phyloP scores from a whole-genome alignment of 1,140 invertebrate genomes.

The Heliconius congener region DNA sequence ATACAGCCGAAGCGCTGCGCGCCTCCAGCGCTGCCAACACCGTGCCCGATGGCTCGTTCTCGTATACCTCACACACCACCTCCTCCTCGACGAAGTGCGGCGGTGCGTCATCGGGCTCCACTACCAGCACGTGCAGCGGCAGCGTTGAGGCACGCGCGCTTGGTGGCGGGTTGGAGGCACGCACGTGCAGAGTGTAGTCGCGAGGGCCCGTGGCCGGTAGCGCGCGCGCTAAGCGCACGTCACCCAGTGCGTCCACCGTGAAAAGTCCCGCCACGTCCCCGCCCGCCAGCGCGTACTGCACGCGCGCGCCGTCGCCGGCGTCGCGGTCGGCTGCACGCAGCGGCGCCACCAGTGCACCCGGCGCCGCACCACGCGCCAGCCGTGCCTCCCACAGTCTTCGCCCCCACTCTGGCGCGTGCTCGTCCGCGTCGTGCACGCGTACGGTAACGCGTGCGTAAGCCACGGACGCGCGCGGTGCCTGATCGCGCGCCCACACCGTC shows the following conservation, averaged over 20 bases:
- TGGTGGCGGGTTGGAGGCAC: conserved; percentile 90
- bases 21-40: conserved; percentile 90
- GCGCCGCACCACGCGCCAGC: conserved; percentile 48
- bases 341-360: conserved; percentile 54
- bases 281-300: conserved; percentile 61
- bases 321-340: conserved; percentile 54
- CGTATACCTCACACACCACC: conserved; percentile 88
- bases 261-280: conserved; percentile 94
- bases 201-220: conserved; percentile 86
- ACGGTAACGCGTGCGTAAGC: conserved; percentile 92
- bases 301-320: conserved; percentile 46
- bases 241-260: conserved; percentile 89
- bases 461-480: conserved; percentile 91
- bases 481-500: conserved; percentile 94
- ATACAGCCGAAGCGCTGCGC: conserved; percentile 88
- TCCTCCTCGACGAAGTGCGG: conserved; percentile 81
- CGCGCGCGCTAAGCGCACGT: conserved; percentile 87
- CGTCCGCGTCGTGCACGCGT: conserved; percentile 93
- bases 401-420: conserved; percentile 87
- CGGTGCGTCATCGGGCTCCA: conserved; percentile 93
- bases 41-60: conserved; percentile 90
- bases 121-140: conserved; percentile 92
- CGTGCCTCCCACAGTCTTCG: conserved; percentile 59
- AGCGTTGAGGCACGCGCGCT: conserved; percentile 88
- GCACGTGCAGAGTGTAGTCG: conserved; percentile 92